phyloP scores from a whole-genome alignment of 2,888 invertebrate species.

The Polymixis lichenea region DNA sequence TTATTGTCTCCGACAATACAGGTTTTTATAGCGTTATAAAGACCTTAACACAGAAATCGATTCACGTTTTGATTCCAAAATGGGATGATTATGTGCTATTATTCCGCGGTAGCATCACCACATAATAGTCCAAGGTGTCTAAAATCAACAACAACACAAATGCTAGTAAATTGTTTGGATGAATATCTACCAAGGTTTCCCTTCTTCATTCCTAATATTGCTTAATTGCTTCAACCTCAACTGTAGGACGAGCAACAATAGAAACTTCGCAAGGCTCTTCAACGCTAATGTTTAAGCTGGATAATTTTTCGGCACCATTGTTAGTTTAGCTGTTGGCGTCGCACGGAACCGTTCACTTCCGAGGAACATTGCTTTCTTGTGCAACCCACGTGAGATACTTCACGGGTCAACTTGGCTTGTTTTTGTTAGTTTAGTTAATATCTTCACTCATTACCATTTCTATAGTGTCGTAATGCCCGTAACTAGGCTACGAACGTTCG shows the following conservation, averaged over 20 bases:
- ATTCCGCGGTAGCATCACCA: slow-evolving; percentile 46
- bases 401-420: slow-evolving; percentile 74
- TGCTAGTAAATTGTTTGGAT: slow-evolving; percentile 63
- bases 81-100: slow-evolving; percentile 34
- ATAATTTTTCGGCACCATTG: slow-evolving; percentile 80
- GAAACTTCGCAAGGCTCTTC: slow-evolving; percentile 77
- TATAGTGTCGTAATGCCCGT: slow-evolving; percentile 72
- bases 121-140: slow-evolving; percentile 61
- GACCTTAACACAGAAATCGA: slow-evolving; percentile 43
- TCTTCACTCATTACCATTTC: slow-evolving; percentile 76
- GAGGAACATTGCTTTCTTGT: slow-evolving; percentile 76
- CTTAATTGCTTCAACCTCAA: slow-evolving; percentile 85
- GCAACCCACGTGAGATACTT: slow-evolving; percentile 78
- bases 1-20: slow-evolving; percentile 58
- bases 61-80: slow-evolving; percentile 41
- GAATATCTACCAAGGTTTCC: slow-evolving; percentile 78
- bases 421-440: slow-evolving; percentile 74
- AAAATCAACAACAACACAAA: slow-evolving; percentile 62
- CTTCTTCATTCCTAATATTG: slow-evolving; percentile 80
- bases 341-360: slow-evolving; percentile 84
- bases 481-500: slow-evolving; percentile 75
- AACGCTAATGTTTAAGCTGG: slow-evolving; percentile 76
- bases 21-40: slow-evolving; percentile 50
- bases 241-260: slow-evolving; percentile 80
- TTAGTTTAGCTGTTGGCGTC: slow-evolving; percentile 70